Conservation (phyloP, 2,888 invertebrate species). For the Atethmia centrago region DNA sequence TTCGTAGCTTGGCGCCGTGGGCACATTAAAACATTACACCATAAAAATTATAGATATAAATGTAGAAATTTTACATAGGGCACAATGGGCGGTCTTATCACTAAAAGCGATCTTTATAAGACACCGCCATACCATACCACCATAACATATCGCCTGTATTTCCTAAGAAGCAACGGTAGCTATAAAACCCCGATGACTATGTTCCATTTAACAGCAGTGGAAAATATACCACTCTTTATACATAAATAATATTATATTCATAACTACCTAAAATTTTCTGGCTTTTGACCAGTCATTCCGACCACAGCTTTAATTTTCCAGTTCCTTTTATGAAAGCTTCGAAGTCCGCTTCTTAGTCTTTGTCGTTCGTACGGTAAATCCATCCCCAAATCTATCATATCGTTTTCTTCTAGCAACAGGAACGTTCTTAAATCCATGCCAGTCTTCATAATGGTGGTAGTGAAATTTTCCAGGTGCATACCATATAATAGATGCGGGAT, state of each 20-base stretch:
- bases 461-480: constrained; percentile 90
- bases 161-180: neutral
- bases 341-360: constrained; percentile 88
- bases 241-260: neutral
- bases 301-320: constrained; percentile 89
- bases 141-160: neutral
- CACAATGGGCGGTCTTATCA: too few relatives aligned
- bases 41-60: too few relatives aligned
- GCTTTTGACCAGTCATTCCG: constrained; percentile 82
- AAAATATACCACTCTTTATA: neutral
- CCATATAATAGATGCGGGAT: constrained; percentile 90
- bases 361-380: constrained; percentile 91
- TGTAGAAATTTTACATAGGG: too few relatives aligned
- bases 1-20: too few relatives aligned
- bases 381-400: constrained; percentile 90
- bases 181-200: neutral
- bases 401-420: constrained; percentile 89
- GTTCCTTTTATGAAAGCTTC: constrained; percentile 90
- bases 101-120: too few relatives aligned
- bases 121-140: too few relatives aligned
- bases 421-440: constrained; percentile 90
- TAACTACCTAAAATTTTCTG: constrained; percentile 82
- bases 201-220: neutral
- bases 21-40: too few relatives aligned
- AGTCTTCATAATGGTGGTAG: constrained; percentile 83